phyloP scores from a whole-genome alignment of 2,113 vertebrate species.

The Ceuthmochares aereus region DNA sequence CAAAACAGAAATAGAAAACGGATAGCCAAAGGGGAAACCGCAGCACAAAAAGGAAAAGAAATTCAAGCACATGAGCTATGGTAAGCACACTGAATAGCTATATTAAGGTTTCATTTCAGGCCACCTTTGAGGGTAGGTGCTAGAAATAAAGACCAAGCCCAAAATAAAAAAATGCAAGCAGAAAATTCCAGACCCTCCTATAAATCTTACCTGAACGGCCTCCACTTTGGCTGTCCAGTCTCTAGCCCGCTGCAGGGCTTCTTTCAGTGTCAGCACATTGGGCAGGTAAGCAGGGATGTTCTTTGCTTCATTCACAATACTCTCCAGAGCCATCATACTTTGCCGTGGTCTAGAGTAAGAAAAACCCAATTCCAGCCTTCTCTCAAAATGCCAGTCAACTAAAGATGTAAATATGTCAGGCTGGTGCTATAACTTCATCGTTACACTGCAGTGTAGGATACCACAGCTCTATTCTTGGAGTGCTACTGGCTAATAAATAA shows the following conservation, averaged over 20 bases:
- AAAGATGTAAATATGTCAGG: background rate
- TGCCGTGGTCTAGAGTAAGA: conserved; percentile 87
- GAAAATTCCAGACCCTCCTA: background rate
- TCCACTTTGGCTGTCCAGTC: conserved; percentile 96
- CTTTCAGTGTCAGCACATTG: conserved; percentile 92
- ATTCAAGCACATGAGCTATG: accelerated
- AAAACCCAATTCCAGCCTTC: conserved; percentile 26
- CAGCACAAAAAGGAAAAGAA: background rate
- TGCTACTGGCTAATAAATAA: background rate
- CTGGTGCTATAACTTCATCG: background rate
- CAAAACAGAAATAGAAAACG: background rate
- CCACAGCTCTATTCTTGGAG: background rate
- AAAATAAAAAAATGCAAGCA: background rate
- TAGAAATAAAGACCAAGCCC: background rate
- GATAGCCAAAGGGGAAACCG: background rate
- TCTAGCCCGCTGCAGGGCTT: conserved; percentile 93
- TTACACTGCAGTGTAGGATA: background rate
- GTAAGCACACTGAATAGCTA: background rate
- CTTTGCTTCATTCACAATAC: conserved; percentile 92
- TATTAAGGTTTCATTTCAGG: background rate
- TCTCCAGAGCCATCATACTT: conserved; percentile 90
- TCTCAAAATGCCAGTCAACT: background rate
- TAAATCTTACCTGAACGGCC: conserved; percentile 88
- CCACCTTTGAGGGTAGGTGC: background rate
- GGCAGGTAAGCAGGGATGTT: conserved; percentile 97